These are phyloP conservation scores for Pheosia gnoma DNA, from an alignment of 2,888 invertebrate genomes.

Conservation along the genomic window DNA sequence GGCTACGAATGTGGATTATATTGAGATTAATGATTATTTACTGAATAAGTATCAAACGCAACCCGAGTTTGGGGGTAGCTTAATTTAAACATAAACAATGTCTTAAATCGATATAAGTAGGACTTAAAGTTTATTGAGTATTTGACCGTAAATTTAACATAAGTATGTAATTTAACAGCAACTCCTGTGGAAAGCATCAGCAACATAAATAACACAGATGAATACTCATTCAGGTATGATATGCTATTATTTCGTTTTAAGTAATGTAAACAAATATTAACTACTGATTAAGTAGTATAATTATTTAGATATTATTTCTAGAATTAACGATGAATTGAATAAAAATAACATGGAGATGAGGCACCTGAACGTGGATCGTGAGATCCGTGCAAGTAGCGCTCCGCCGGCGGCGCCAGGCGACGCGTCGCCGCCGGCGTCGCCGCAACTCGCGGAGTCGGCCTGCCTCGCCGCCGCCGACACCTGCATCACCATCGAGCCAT, in stretches of 20 bases:
- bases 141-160: too few relatives aligned
- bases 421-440: conserved; percentile 23
- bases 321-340: conserved; percentile 41
- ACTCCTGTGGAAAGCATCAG: conserved; percentile 63
- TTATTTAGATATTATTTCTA: conserved; percentile 15
- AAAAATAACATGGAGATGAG: conserved; percentile 61
- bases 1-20: too few relatives aligned
- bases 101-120: too few relatives aligned
- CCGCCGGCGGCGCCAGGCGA: conserved; percentile 50
- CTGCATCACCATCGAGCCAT: conserved; percentile 59
- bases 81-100: too few relatives aligned
- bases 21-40: too few relatives aligned
- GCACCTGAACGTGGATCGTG: conserved; percentile 55
- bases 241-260: conserved; percentile 3
- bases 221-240: conserved; percentile 55
- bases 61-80: too few relatives aligned
- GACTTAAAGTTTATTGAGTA: too few relatives aligned
- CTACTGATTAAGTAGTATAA: background rate
- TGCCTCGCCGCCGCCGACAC: conserved; percentile 42
- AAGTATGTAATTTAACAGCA: conserved; percentile 43
- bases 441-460: conserved; percentile 38
- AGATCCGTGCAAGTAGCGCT: conserved; percentile 62
- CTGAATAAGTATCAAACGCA: too few relatives aligned
- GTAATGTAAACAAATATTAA: too few relatives aligned
- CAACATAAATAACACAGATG: conserved; percentile 58